phyloP scores from a whole-genome alignment of 1,140 invertebrate genomes.

The Phymorhynchus buccinoides region DNA sequence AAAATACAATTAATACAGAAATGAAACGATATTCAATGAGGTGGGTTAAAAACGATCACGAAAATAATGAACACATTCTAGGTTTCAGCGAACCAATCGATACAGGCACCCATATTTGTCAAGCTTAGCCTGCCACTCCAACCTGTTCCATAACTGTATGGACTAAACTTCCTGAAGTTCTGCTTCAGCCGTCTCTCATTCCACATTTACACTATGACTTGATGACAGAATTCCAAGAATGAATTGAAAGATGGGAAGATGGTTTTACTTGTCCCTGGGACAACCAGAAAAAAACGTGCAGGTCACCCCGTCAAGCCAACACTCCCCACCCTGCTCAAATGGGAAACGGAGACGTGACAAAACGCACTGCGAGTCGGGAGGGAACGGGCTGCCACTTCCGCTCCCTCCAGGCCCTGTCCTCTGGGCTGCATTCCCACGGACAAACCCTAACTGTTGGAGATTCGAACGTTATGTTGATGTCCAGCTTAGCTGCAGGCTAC shows the following conservation, averaged over 20 bases:
- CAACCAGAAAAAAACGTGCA: background rate
- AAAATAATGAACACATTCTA: background rate
- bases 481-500: conserved; percentile 70
- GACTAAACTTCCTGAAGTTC: background rate
- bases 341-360: background rate
- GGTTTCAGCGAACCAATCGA: background rate
- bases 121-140: background rate
- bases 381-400: conserved; percentile 16
- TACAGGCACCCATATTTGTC: background rate
- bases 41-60: too few species aligned
- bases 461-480: too few species aligned
- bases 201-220: background rate
- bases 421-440: background rate
- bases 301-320: background rate
- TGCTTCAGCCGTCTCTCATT: background rate
- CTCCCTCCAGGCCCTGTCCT: background rate
- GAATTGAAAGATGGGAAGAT: background rate
- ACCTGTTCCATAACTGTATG: background rate
- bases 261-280: background rate
- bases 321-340: background rate
- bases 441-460: background rate
- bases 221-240: background rate
- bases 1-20: too few species aligned
- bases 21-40: too few species aligned
- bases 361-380: background rate